phyloP scores from a whole-genome alignment of 2,113 vertebrate genomes.

The Campylomormyrus tamandua region DNA sequence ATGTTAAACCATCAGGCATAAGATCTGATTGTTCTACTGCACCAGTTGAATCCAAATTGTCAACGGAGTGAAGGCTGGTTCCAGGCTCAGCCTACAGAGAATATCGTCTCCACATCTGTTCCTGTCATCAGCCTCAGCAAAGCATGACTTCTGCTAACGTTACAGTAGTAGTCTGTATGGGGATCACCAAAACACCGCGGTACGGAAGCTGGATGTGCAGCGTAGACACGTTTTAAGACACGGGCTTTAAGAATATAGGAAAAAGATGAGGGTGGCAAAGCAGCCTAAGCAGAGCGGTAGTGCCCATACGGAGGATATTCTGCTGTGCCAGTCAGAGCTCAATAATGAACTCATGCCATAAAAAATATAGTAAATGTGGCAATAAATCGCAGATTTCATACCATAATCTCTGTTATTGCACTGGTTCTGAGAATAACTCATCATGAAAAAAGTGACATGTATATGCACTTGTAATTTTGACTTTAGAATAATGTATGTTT shows the following conservation, averaged over 20 bases:
- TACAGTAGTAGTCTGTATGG: neutral
- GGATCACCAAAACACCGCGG: neutral
- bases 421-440: neutral
- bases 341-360: neutral
- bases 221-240: neutral
- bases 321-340: neutral
- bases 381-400: neutral
- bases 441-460: neutral
- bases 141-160: neutral
- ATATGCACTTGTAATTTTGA: neutral
- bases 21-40: neutral
- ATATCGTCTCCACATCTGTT: constrained; percentile 1
- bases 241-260: neutral
- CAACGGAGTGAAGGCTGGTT: neutral
- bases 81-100: neutral
- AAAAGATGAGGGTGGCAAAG: neutral
- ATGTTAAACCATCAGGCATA: neutral
- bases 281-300: neutral
- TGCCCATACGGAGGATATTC: neutral
- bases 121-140: neutral
- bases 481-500: neutral
- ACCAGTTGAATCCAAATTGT: neutral
- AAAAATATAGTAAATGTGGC: neutral
- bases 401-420: neutral
- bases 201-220: neutral